Evolutionary conservation across 2,113 vertebrate genomes (phyloP).

Genomic region (Oreochromis niloticus): DNA sequence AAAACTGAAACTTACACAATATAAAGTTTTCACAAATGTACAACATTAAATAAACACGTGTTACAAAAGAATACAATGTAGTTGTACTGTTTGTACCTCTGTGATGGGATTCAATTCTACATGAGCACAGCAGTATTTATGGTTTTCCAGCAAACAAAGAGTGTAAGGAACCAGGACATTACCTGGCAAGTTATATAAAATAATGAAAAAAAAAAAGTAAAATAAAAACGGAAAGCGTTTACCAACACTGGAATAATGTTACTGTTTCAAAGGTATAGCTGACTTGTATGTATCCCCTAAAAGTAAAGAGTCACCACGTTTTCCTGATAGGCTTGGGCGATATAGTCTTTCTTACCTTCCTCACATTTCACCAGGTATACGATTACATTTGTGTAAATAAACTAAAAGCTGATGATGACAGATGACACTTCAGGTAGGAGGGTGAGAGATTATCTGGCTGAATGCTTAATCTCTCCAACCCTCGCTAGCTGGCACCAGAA

Average conservation of each 20-base stretch:
- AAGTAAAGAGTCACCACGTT: not conserved
- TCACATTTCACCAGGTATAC: not conserved
- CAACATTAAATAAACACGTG: constrained; percentile 8
- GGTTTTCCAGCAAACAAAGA: not conserved
- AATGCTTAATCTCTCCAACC: not conserved
- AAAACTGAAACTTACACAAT: constrained; percentile 6
- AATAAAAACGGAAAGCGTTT: not conserved
- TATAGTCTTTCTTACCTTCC: not conserved
- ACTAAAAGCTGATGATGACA: not conserved
- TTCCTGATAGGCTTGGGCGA: not conserved
- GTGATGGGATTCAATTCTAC: not conserved
- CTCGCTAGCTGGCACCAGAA: not conserved
- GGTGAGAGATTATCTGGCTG: not conserved
- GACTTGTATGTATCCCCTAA: not conserved
- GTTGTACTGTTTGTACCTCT: not conserved
- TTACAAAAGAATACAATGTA: not conserved
- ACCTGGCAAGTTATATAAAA: not conserved
- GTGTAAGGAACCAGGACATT: not conserved
- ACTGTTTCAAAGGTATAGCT: not conserved
- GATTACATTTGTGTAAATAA: not conserved
- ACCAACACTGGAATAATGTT: not conserved
- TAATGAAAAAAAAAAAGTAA: not conserved
- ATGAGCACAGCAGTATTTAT: not conserved
- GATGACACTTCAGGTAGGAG: not conserved
- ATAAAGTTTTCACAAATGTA: constrained; percentile 42